Evolutionary conservation across 2,797 vertebrate species (phyloP).

Genomic region (Phoeniculus purpureus): DNA sequence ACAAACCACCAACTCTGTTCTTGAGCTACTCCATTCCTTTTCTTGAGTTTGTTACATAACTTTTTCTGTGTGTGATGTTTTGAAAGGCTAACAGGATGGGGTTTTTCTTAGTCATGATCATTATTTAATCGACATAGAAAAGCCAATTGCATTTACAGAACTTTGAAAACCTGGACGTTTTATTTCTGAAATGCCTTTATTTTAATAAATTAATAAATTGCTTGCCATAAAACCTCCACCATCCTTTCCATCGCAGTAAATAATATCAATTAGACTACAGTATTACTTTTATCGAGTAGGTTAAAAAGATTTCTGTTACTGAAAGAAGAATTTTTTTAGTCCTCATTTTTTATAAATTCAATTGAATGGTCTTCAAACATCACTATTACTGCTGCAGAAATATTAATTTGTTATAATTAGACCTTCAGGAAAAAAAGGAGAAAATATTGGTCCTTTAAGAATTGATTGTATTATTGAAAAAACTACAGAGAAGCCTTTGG

Average conservation of each 20-base stretch:
- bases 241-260: background rate
- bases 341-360: background rate
- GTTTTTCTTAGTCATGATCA: fast-evolving
- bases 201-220: background rate
- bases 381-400: background rate
- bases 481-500: background rate
- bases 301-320: background rate
- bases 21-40: background rate
- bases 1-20: background rate
- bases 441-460: background rate
- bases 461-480: background rate
- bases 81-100: background rate
- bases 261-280: background rate
- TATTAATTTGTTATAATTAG: background rate
- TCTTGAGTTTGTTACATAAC: background rate
- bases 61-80: background rate
- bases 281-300: background rate
- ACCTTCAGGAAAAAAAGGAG: background rate
- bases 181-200: background rate
- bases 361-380: background rate
- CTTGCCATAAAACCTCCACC: background rate
- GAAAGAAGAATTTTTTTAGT: background rate
- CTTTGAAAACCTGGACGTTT: background rate
- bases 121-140: background rate
- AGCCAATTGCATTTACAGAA: background rate